phyloP scores from a whole-genome alignment of 2,113 vertebrate species.

The western clawed frog (Xenopus tropicalis) region DNA sequence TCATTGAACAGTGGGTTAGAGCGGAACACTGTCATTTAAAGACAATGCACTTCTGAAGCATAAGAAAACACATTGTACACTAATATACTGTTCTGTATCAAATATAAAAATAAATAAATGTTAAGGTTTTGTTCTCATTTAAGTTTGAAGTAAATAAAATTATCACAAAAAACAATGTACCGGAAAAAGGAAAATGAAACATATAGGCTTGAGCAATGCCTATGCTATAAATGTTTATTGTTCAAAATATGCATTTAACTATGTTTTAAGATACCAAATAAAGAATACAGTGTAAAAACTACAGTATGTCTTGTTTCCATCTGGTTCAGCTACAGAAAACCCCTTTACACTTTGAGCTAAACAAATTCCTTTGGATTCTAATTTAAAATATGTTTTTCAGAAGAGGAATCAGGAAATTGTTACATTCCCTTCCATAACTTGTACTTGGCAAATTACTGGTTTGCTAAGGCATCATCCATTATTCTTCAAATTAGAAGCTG shows the following conservation, averaged over 20 bases:
- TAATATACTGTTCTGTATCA: too few species aligned
- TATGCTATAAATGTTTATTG: not conserved
- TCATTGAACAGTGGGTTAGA: too few species aligned
- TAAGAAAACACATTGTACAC: too few species aligned
- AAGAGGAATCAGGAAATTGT: slow-evolving; percentile 31
- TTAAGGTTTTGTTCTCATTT: too few species aligned
- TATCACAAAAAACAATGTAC: too few species aligned
- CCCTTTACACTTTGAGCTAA: not conserved
- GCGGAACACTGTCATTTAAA: too few species aligned
- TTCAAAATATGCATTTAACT: not conserved
- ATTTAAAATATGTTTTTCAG: slow-evolving; percentile 31
- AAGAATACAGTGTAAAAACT: not conserved
- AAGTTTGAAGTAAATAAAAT: too few species aligned
- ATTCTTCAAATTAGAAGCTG: slow-evolving; percentile 32
- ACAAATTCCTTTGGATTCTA: slow-evolving; percentile 3
- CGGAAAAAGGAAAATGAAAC: too few species aligned
- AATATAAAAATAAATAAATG: too few species aligned
- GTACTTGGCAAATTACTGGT: slow-evolving; percentile 35
- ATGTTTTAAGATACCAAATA: not conserved
- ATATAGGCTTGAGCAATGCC: not conserved
- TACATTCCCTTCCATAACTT: slow-evolving; percentile 29
- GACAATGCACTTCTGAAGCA: too few species aligned
- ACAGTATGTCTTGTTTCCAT: not conserved
- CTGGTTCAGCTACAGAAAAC: not conserved
- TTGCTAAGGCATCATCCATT: slow-evolving; percentile 30